These are phyloP conservation scores for Leucophenga maculata DNA, from an alignment of 2,888 invertebrate species.

Conservation along the genomic window DNA sequence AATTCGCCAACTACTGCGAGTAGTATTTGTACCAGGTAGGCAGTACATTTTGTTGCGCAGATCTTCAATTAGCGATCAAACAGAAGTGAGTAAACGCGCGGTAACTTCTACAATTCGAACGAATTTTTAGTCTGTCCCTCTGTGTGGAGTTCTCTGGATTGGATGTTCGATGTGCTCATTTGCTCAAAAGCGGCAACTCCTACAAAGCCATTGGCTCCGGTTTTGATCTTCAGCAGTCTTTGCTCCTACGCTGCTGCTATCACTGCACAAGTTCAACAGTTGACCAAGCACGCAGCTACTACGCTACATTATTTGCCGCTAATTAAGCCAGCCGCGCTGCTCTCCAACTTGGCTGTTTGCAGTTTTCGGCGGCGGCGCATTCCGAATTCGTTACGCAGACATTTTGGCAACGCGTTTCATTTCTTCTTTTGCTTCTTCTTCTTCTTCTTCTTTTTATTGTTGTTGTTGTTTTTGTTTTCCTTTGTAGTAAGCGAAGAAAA, in stretches of 20 bases:
- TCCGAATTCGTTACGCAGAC: slow-evolving; percentile 20
- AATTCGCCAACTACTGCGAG: slow-evolving; percentile 1
- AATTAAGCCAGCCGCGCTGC: slow-evolving; percentile 62
- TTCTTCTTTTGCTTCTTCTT: slow-evolving; percentile 4
- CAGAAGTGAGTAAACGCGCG: slow-evolving; percentile 37
- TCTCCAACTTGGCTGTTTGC: not conserved
- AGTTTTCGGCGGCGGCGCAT: slow-evolving; percentile 14
- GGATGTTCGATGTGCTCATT: slow-evolving; percentile 34
- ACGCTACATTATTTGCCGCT: slow-evolving; percentile 63
- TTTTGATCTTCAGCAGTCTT: not conserved
- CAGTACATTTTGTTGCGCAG: slow-evolving; percentile 37
- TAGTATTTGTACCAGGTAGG: not conserved
- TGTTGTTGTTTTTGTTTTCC: slow-evolving; percentile 25
- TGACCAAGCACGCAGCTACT: slow-evolving; percentile 44
- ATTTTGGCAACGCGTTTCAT: slow-evolving; percentile 15
- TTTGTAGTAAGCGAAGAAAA: slow-evolving; percentile 44
- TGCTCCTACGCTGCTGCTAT: not conserved
- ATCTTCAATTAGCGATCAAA: slow-evolving; percentile 69
- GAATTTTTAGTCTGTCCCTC: slow-evolving; percentile 33
- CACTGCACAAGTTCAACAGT: slow-evolving; percentile 4
- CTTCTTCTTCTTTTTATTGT: not conserved
- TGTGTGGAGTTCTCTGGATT: not conserved
- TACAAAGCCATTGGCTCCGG: slow-evolving; percentile 40
- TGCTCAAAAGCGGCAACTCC: slow-evolving; percentile 47
- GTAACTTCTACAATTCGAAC: slow-evolving; percentile 33